Percentiles rank a stretch among this genome's conserved stretches.
These are phyloP conservation scores for Umimayanthus chanpuru DNA, from an alignment of 92 coral and sea anemone species.

Conservation along the genomic window DNA sequence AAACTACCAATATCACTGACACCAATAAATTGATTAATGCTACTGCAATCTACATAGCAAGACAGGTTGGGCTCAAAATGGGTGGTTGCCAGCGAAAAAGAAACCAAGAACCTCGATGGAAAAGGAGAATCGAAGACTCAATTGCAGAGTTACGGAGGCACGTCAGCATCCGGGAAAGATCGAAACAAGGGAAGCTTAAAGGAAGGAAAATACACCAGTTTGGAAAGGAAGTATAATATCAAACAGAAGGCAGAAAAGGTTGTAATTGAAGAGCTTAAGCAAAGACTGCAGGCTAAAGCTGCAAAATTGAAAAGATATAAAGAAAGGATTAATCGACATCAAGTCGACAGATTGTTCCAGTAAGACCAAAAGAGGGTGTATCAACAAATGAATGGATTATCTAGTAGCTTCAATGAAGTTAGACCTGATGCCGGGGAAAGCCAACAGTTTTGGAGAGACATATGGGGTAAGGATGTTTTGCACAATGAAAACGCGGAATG, in stretches of 20 bases:
- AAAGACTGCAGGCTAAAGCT: slow-evolving; percentile 42
- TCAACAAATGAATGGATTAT: slow-evolving; percentile 37
- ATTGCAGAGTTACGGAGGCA: slow-evolving; percentile 49
- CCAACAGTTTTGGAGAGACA: slow-evolving; percentile 26
- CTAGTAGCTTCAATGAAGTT: slow-evolving; percentile 10
- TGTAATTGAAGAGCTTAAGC: slow-evolving; percentile 36
- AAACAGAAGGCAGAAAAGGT: slow-evolving; percentile 50
- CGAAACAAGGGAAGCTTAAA: slow-evolving; percentile 36
- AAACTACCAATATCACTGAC: slow-evolving; percentile 49
- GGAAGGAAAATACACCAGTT: slow-evolving; percentile 45
- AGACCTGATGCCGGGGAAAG: slow-evolving; percentile 22
- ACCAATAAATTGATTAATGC: slow-evolving; percentile 45
- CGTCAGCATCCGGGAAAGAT: slow-evolving; percentile 43
- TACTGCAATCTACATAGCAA: slow-evolving; percentile 36
- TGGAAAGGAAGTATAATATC: slow-evolving; percentile 53
- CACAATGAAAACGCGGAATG: slow-evolving; percentile 18
- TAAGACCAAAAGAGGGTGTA: slow-evolving; percentile 45
- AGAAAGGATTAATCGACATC: slow-evolving; percentile 43
- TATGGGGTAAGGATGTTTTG: background rate
- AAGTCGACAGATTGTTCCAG: slow-evolving; percentile 44
- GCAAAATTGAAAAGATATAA: slow-evolving; percentile 46
- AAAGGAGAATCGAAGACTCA: slow-evolving; percentile 55
- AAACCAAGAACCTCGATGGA: slow-evolving; percentile 46
- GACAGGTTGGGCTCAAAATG: slow-evolving; percentile 45
- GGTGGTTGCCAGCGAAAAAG: slow-evolving; percentile 32